phyloP scores from a whole-genome alignment of 2,888 invertebrate genomes.

The Steinernema carpocapsae region DNA sequence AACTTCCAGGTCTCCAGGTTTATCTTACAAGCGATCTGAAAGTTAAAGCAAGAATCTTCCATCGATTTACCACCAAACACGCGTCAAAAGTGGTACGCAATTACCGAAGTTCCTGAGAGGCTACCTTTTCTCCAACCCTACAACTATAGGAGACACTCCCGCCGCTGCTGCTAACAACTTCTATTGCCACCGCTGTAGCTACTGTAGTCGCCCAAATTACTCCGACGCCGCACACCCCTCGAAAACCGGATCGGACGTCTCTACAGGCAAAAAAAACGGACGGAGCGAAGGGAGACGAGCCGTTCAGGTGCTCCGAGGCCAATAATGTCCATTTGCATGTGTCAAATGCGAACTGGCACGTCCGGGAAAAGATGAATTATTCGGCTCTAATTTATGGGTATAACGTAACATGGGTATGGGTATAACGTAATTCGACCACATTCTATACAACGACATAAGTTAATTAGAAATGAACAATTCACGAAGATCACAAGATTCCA shows the following conservation, averaged over 20 bases:
- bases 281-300: constrained; percentile 5
- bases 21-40: no score
- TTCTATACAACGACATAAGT: not conserved
- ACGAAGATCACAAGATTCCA: no score
- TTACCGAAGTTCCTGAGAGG: not conserved
- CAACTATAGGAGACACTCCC: not conserved
- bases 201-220: constrained; percentile 27
- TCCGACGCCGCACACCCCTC: constrained; percentile 1
- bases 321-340: constrained; percentile 10
- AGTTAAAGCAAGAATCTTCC: no score
- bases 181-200: not conserved
- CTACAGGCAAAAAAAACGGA: constrained; percentile 22
- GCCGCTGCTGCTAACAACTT: constrained; percentile 5
- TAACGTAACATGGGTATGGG: not conserved
- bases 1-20: no score
- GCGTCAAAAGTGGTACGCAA: no score
- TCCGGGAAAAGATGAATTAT: not conserved
- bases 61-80: no score
- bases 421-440: not conserved
- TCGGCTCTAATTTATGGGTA: not conserved
- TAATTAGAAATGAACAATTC: no score
- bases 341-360: constrained; percentile 8
- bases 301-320: constrained; percentile 1
- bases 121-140: not conserved
- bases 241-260: constrained; percentile 23